These are phyloP conservation scores for Agapornis roseicollis DNA, from an alignment of 2,113 vertebrate genomes.

Conservation along the genomic window DNA sequence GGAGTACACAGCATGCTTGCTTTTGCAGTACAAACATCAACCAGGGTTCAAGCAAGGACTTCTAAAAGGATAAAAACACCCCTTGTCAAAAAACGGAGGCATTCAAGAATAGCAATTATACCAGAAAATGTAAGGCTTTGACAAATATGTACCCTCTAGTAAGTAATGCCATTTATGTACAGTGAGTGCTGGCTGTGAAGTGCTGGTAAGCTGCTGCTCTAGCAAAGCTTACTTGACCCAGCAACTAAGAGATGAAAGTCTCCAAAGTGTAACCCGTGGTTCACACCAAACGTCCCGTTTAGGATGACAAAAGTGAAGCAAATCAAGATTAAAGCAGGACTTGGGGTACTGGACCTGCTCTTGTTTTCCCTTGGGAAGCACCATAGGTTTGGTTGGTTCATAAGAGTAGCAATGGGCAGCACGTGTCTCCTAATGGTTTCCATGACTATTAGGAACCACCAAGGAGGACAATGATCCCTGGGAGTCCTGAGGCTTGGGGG, in stretches of 20 bases:
- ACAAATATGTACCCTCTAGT: conserved; percentile 42
- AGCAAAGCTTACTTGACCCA: background rate
- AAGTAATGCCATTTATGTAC: conserved; percentile 47
- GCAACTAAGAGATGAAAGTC: background rate
- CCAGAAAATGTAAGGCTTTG: conserved; percentile 61
- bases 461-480: background rate
- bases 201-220: background rate
- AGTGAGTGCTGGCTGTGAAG: conserved; percentile 47
- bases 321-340: background rate
- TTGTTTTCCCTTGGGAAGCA: background rate
- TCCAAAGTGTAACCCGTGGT: background rate
- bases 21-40: conserved; percentile 60
- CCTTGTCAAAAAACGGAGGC: conserved; percentile 68
- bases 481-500: background rate
- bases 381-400: background rate
- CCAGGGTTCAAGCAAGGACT: conserved; percentile 42
- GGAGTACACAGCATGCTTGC: conserved; percentile 33
- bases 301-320: background rate
- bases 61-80: conserved; percentile 73
- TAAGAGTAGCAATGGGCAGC: background rate
- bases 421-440: background rate
- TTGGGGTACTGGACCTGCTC: background rate
- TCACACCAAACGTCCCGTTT: background rate
- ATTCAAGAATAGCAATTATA: conserved; percentile 48
- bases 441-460: background rate